Conservation (phyloP, 2,797 vertebrate genomes). For the Pteropus rufus region DNA sequence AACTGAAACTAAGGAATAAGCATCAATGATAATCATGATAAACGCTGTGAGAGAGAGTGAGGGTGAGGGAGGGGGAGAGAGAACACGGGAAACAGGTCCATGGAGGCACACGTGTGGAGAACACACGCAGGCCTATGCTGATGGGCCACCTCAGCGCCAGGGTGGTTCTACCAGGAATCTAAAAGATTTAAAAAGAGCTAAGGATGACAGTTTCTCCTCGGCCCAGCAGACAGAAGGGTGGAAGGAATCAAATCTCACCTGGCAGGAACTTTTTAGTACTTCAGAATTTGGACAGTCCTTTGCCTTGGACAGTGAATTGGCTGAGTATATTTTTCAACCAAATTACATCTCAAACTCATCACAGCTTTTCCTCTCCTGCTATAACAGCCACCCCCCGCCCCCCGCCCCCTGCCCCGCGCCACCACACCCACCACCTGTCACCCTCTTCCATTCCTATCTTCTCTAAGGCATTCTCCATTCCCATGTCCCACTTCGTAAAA, state of each 20-base stretch:
- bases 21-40: background rate
- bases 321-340: background rate
- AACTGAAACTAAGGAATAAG: background rate
- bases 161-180: background rate
- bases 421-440: no score
- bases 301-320: no score
- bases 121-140: no score
- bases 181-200: background rate
- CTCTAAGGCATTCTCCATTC: background rate
- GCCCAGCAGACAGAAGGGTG: background rate
- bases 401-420: no score
- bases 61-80: background rate
- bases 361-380: background rate
- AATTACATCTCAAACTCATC: background rate
- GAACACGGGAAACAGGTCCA: no score
- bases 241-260: background rate
- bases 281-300: background rate
- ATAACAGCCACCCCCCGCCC: fast-evolving
- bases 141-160: fast-evolving
- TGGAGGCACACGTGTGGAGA: background rate
- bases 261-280: background rate
- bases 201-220: background rate
- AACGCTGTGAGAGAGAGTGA: background rate
- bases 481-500: background rate
- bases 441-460: background rate